Evolutionary conservation across 2,797 vertebrate species (phyloP).

Genomic region (Sorex maritimensis): DNA sequence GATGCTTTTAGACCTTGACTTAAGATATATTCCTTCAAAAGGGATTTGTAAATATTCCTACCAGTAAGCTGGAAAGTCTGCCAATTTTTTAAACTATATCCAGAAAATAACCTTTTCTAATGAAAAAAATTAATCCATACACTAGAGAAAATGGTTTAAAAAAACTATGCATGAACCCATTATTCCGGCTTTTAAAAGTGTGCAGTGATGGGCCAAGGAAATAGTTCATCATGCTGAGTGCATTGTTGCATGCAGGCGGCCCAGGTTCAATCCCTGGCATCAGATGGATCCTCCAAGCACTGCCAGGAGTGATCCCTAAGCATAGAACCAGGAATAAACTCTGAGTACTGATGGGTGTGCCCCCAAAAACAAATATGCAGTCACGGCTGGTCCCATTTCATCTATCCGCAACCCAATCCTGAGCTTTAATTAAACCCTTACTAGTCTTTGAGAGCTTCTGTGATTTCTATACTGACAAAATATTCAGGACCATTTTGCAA

Average conservation of each 20-base stretch:
- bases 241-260: too few species aligned
- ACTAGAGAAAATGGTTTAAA: neutral
- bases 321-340: too few species aligned
- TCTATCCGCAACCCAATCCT: neutral
- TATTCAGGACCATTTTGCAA: neutral
- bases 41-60: slow-evolving; percentile 1
- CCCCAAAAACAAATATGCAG: too few species aligned
- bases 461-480: slow-evolving; percentile 9
- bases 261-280: too few species aligned
- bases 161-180: neutral
- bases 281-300: too few species aligned
- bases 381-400: neutral
- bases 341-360: too few species aligned
- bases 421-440: neutral
- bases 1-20: neutral
- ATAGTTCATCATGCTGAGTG: too few species aligned
- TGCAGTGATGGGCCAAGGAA: neutral
- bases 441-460: neutral
- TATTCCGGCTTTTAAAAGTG: slow-evolving; percentile 16
- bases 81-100: neutral
- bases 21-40: slow-evolving; percentile 34
- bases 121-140: neutral
- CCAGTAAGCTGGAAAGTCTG: slow-evolving; percentile 32
- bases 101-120: neutral
- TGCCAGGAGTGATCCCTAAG: too few species aligned